phyloP scores from a whole-genome alignment of 1,140 invertebrate genomes.

The Nephotettix cincticeps region DNA sequence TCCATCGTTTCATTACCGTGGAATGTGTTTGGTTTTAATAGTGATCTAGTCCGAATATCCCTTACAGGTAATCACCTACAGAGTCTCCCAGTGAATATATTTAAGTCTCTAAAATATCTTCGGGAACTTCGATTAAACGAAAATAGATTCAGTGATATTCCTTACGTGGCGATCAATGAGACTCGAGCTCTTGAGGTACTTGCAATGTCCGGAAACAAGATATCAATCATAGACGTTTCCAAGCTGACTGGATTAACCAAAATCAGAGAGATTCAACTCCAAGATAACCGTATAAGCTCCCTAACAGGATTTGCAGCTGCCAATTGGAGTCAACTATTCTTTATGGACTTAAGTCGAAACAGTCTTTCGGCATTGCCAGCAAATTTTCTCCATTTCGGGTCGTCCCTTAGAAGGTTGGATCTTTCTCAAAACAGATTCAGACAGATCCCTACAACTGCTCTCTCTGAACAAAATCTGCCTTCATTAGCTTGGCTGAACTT shows the following conservation, averaged over 20 bases:
- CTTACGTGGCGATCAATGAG: constrained; percentile 72
- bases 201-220: constrained; percentile 65
- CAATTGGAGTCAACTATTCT: constrained; percentile 67
- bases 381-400: constrained; percentile 71
- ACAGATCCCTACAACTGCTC: constrained; percentile 74
- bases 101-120: constrained; percentile 66
- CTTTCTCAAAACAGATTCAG: constrained; percentile 78
- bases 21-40: constrained; percentile 69
- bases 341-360: constrained; percentile 74
- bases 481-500: constrained; percentile 73
- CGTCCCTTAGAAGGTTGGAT: constrained; percentile 70
- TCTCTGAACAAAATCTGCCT: constrained; percentile 72
- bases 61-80: constrained; percentile 66
- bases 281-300: constrained; percentile 70
- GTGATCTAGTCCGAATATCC: constrained; percentile 69
- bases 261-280: constrained; percentile 71
- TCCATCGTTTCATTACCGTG: constrained; percentile 65
- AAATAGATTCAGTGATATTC: constrained; percentile 72
- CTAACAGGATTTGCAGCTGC: constrained; percentile 74
- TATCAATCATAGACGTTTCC: constrained; percentile 72
- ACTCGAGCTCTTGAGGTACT: constrained; percentile 65
- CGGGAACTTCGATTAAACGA: constrained; percentile 71
- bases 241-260: constrained; percentile 69
- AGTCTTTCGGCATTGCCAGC: constrained; percentile 70
- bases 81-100: constrained; percentile 64